These are phyloP conservation scores for Gallirallus australis DNA, from an alignment of 2,797 vertebrate genomes.

Conservation along the genomic window DNA sequence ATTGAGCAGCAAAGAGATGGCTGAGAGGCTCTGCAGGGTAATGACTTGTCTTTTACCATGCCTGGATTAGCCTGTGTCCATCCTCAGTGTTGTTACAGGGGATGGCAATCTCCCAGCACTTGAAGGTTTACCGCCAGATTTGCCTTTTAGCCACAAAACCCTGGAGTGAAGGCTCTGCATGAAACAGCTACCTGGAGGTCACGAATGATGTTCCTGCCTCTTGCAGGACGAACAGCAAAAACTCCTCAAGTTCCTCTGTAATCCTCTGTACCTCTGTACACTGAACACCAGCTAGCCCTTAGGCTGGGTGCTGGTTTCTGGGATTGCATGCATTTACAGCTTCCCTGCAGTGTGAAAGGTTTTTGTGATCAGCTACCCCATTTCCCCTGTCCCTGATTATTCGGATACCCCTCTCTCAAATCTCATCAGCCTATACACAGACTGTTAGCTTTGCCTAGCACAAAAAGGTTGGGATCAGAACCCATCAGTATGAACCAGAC, in stretches of 20 bases:
- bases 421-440: background rate
- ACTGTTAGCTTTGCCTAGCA: background rate
- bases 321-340: background rate
- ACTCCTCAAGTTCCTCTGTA: background rate
- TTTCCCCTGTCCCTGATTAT: background rate
- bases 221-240: conserved; percentile 1
- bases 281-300: background rate
- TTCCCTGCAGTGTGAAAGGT: background rate
- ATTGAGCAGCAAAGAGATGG: background rate
- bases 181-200: conserved; percentile 3
- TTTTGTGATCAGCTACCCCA: background rate
- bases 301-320: background rate
- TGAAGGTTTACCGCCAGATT: background rate
- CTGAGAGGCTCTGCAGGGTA: background rate
- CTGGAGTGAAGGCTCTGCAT: conserved; percentile 4
- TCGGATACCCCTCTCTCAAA: background rate
- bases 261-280: background rate
- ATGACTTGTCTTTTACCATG: background rate
- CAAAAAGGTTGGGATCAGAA: background rate
- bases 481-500: background rate
- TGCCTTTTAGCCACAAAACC: background rate
- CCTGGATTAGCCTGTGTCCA: background rate
- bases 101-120: conserved; percentile 38
- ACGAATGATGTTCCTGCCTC: background rate
- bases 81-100: background rate